Evolutionary conservation across 2,797 vertebrate genomes (phyloP).

Genomic region (Leptoclinus maculatus): DNA sequence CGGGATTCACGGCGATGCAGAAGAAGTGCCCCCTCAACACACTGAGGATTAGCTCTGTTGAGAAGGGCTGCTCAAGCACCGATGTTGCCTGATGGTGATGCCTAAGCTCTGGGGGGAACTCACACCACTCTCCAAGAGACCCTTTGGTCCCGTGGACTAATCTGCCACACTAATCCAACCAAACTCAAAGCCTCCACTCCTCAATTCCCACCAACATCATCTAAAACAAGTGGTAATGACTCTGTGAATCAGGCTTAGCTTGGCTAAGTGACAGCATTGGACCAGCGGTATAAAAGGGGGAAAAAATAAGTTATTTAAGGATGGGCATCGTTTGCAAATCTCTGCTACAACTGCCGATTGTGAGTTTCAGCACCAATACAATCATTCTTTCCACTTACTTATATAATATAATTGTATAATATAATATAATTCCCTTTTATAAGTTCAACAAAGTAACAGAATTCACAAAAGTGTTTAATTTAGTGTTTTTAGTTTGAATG

Average conservation of each 20-base stretch:
- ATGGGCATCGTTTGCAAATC: background rate
- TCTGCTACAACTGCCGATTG: background rate
- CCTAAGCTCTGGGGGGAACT: slow-evolving; percentile 85
- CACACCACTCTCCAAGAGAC: slow-evolving; percentile 74
- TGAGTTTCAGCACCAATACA: background rate
- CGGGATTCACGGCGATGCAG: slow-evolving; percentile 69
- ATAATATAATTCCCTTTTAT: background rate
- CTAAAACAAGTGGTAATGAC: slow-evolving; percentile 52
- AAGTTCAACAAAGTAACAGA: background rate
- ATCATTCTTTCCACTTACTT: background rate
- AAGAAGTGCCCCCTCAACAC: slow-evolving; percentile 83
- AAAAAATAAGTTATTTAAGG: background rate
- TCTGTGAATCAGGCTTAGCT: slow-evolving; percentile 51
- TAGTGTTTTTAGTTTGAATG: background rate
- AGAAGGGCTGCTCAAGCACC: slow-evolving; percentile 77
- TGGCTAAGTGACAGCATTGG: slow-evolving; percentile 39
- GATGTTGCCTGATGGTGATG: slow-evolving; percentile 81
- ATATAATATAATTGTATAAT: background rate
- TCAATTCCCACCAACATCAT: slow-evolving; percentile 44
- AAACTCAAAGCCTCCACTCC: slow-evolving; percentile 47
- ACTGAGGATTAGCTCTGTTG: slow-evolving; percentile 85
- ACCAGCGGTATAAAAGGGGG: background rate
- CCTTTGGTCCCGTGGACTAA: slow-evolving; percentile 73
- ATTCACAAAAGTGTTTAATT: background rate
- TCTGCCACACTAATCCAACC: slow-evolving; percentile 68